phyloP scores from a whole-genome alignment of 2,797 vertebrate genomes.

The Hippopotamyrus pictus region DNA sequence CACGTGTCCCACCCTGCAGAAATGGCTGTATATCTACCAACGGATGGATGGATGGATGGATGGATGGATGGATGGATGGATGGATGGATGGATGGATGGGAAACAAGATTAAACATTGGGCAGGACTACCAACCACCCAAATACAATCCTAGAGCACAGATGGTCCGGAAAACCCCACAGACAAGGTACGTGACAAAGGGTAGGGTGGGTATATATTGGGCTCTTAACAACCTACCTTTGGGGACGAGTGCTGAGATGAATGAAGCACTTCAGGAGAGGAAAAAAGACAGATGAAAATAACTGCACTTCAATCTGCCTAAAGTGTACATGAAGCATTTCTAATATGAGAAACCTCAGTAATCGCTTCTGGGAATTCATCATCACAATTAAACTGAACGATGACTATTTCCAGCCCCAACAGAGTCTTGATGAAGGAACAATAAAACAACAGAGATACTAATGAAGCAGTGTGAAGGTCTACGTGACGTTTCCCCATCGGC shows the following conservation, averaged over 20 bases:
- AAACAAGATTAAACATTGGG: neutral
- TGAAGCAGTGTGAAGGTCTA: neutral
- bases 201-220: neutral
- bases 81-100: neutral
- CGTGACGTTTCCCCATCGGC: neutral
- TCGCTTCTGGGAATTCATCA: neutral
- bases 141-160: neutral
- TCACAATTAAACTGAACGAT: neutral
- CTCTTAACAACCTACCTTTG: neutral
- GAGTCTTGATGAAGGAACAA: neutral
- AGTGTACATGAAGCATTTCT: conserved; percentile 6
- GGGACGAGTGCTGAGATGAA: neutral
- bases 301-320: conserved; percentile 1
- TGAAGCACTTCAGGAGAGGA: neutral
- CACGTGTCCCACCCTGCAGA: neutral
- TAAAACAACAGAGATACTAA: neutral
- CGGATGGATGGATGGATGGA: neutral
- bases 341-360: conserved; percentile 7
- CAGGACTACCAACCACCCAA: neutral
- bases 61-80: neutral
- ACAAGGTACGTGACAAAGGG: neutral
- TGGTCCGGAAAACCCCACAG: neutral
- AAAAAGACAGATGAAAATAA: conserved; percentile 12
- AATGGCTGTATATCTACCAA: neutral
- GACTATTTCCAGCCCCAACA: neutral